Base-by-base conservation (phyloP, 1,140 invertebrate species). In the Telenomus remus region DNA sequence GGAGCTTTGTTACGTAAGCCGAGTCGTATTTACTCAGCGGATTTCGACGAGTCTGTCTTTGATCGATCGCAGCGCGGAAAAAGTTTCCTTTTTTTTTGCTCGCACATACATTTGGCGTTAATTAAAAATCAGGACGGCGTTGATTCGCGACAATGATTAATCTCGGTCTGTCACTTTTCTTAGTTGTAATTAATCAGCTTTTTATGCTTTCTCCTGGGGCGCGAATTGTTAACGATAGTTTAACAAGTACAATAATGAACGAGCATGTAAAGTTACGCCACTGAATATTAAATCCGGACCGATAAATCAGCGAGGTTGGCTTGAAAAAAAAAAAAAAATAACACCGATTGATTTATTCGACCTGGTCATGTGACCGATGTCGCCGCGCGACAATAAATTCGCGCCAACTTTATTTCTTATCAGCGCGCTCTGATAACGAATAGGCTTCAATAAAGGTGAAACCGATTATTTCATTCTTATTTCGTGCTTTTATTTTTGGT, bases 401-500 rank as follows among this genome's bases (percentile, higher is more conserved):
- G 35, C 51, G 48, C 64, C 51, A 68, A 59, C 55, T 68, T 68
- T 51, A 68, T 59, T 68, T 55, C 47, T 68, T 68, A 68, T 68
- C 54, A 68, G 37, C 54, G 47, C 27, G 8, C 48, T 46, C n/a
- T 39, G 37, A 39, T 39, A 39, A 39, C 54, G 39, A 56, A 66
- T 66, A 50, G 54, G 44, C 57, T 66, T 66, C 63, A 57, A 57
- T 66, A 66, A 50, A 66, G 11, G 46, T 57, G 16, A 43, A 56
- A 12, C 53, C 16, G 37, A 27, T 27, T 27, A 27, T 27, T 27
- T 27, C 2, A 27, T 27, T 6, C 19, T 27, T 27, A 27, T 27
- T 27, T 27, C 19, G 6, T 27, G 1, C 19, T 27, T 27, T 27
- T 27, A 3, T 27, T 27, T 27, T n/a, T n/a, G n/a, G n/a, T n/a